phyloP scores from a whole-genome alignment of 1,140 invertebrate genomes.

The Limonius californicus region DNA sequence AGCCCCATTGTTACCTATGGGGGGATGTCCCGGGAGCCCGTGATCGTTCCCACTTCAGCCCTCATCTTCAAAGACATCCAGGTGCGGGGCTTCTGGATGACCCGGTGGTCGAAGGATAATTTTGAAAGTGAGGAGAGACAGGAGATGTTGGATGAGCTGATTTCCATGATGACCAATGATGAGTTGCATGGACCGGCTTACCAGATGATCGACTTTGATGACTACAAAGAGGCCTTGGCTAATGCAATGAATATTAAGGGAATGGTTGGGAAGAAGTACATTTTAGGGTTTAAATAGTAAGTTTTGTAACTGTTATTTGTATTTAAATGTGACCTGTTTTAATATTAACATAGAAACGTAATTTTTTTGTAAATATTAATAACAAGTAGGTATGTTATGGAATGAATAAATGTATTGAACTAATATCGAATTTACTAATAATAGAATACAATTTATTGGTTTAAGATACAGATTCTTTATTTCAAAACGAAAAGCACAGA shows the following conservation, averaged over 20 bases:
- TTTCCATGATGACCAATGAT: constrained; percentile 63
- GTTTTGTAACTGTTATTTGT: no score
- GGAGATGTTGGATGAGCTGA: constrained; percentile 76
- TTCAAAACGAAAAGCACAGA: no score
- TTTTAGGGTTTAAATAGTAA: constrained; percentile 53
- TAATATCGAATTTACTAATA: no score
- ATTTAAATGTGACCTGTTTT: no score
- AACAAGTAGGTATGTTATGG: no score
- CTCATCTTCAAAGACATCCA: constrained; percentile 92
- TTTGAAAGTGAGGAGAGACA: constrained; percentile 50
- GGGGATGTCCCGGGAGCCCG: constrained; percentile 92
- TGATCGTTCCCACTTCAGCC: constrained; percentile 74
- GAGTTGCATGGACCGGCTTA: constrained; percentile 70
- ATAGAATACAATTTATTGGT: no score
- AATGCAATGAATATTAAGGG: constrained; percentile 65
- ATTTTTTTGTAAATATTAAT: no score
- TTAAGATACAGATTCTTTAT: no score
- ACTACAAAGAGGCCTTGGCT: constrained; percentile 72
- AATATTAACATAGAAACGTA: no score
- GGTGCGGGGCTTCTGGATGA: constrained; percentile 94
- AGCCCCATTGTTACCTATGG: constrained; percentile 95
- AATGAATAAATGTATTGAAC: no score
- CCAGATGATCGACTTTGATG: constrained; percentile 66
- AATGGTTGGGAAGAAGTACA: constrained; percentile 70
- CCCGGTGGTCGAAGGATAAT: constrained; percentile 74